Evolutionary conservation across 2,888 invertebrate species (phyloP).

Genomic region (Oligia strigilis): DNA sequence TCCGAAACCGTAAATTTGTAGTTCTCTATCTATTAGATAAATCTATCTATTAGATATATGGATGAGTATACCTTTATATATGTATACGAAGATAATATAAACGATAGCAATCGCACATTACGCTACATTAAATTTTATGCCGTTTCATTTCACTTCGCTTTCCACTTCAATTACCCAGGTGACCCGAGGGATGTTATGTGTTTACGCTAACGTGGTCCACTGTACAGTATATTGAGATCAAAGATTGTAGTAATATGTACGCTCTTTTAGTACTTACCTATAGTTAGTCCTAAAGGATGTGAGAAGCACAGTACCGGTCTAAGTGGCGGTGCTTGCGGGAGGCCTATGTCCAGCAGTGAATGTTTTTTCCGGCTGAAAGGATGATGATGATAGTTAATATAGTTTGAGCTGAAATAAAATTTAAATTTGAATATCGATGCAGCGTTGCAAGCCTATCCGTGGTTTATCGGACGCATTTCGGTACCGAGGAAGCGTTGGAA

Average conservation of each 20-base stretch:
- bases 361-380: not conserved
- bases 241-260: conserved; percentile 14
- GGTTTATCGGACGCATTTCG: conserved; percentile 5
- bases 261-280: not conserved
- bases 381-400: not conserved
- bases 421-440: not conserved
- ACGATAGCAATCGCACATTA: conserved; percentile 35
- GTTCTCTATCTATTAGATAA: not conserved
- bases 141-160: conserved; percentile 54
- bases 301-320: not conserved
- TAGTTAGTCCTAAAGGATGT: not conserved
- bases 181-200: conserved; percentile 45
- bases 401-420: not conserved
- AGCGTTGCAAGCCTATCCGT: not conserved
- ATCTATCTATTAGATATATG: not conserved
- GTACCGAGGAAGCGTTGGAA: conserved; percentile 2
- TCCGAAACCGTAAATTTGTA: too few relatives aligned
- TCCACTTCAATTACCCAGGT: conserved; percentile 57
- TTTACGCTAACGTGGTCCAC: conserved; percentile 20
- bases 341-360: not conserved
- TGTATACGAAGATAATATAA: conserved; percentile 20
- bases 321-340: not conserved
- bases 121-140: conserved; percentile 57
- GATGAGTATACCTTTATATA: not conserved
- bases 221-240: conserved; percentile 22